Percentiles rank a stretch among this genome's conserved stretches.
These are phyloP conservation scores for Mionectes macconnelli DNA, from an alignment of 2,113 vertebrate species.

Conservation along the genomic window DNA sequence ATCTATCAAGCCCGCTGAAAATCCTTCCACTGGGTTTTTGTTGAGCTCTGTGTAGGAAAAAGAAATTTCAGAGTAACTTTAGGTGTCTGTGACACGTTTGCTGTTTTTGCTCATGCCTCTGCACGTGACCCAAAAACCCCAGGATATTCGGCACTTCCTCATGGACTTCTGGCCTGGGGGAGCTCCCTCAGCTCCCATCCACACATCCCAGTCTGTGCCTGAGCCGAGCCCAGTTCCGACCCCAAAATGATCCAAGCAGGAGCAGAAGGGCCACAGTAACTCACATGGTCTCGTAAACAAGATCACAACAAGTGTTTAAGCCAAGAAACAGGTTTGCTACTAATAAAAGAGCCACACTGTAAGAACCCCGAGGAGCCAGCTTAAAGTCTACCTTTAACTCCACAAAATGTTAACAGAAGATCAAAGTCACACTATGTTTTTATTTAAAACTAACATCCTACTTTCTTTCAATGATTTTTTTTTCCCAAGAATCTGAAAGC, in stretches of 20 bases:
- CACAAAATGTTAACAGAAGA: neutral
- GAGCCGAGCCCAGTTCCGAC: fast-evolving
- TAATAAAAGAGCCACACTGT: neutral
- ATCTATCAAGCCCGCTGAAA: slow-evolving; percentile 98
- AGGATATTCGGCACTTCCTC: fast-evolving
- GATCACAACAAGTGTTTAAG: neutral
- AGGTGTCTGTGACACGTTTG: neutral
- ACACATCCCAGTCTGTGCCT: neutral
- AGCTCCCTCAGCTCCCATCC: neutral
- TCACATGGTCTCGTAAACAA: neutral
- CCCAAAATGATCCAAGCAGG: neutral
- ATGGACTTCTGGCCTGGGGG: fast-evolving
- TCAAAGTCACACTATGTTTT: neutral
- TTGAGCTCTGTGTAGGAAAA: slow-evolving; percentile 88
- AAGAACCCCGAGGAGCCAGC: neutral
- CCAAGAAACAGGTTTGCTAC: neutral
- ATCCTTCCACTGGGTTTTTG: slow-evolving; percentile 99
- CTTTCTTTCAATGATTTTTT: neutral
- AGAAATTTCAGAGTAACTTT: slow-evolving; percentile 55
- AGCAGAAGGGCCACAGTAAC: neutral
- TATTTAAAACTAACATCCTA: neutral
- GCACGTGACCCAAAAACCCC: fast-evolving
- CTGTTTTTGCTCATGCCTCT: neutral
- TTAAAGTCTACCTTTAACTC: neutral
- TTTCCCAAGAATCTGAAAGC: neutral